Base-by-base conservation (phyloP, 2,797 vertebrate genomes). In the Bradypodion ventrale region DNA sequence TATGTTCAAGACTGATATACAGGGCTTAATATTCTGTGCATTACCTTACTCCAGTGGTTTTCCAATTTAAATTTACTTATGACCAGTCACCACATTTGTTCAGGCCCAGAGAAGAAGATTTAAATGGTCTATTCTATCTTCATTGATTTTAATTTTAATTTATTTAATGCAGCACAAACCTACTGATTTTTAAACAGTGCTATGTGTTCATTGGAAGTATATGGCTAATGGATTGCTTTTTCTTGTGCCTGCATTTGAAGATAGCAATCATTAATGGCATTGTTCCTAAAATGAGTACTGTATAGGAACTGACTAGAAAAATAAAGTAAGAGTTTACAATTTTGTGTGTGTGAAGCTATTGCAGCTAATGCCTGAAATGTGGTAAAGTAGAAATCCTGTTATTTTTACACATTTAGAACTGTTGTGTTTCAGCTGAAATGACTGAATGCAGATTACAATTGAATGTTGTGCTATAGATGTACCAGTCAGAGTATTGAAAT, bases 101-200 rank as follows among this genome's bases (percentile, higher is more conserved):
- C 80, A 85, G 44, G 49, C 83, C 65, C 68, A 90, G 89, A 80
- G 86, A 88, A 91, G 69, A 75, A 59, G 87, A 94, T 92, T 93
- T 90, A 91, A 93, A 87, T 90, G 88, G 82, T 89, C 69, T 87
- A 75, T 90, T 93, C 79, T 92, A 93, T 94, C 88, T 93, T 93
- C 84, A 93, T 89, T 92, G 90, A 94, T 93, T 94, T 93, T 92
- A 93, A 93, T 93, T 72, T 81, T 89, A 92, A 91, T 93, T 89
- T 84, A 85, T 86, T 86, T 86, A 89, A 86, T 84, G 42, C 69
- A 88, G 27, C 52, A 85, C 75, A 92, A 79, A 88, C 78, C 84
- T 92, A 73, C 40, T 87, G 78, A 91, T 85, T 93, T 68, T 42
- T 32, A 42, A 90, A 86, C 90, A 89, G 73, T 89, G 86, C 90